phyloP scores from a whole-genome alignment of 2,113 vertebrate species.

The Mustela nigripes region DNA sequence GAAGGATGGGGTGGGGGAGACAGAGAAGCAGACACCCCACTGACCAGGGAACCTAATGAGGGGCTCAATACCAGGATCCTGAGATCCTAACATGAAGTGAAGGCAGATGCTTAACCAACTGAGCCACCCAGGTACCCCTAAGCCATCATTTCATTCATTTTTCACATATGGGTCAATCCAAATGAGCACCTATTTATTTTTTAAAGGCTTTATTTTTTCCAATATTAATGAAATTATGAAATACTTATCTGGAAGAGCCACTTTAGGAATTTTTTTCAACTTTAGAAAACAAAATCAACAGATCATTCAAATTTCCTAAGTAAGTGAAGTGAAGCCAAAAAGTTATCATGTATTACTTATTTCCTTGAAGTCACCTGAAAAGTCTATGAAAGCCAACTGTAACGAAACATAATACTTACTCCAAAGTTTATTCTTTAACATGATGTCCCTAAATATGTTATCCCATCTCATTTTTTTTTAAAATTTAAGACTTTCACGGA shows the following conservation, averaged over 20 bases:
- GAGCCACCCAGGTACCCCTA: not conserved
- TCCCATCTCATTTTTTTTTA: not conserved
- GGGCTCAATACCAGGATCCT: not conserved
- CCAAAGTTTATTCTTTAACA: not conserved
- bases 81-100: not conserved
- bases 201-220: not conserved
- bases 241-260: not conserved
- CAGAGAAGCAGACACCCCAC: not conserved
- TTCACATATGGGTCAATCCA: not conserved
- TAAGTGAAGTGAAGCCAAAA: conserved; percentile 15
- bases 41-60: not conserved
- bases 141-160: conserved; percentile 15
- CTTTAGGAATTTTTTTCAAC: not conserved
- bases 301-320: not conserved
- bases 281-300: not conserved
- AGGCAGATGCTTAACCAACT: not conserved
- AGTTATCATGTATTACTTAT: not conserved
- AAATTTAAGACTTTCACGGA: not conserved
- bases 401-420: not conserved
- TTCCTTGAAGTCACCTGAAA: not conserved
- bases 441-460: not conserved
- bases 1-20: not conserved
- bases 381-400: not conserved
- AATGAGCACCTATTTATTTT: not conserved
- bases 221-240: not conserved